Conservation (phyloP, 2,797 vertebrate genomes). For the Mormyrops attenuatus region DNA sequence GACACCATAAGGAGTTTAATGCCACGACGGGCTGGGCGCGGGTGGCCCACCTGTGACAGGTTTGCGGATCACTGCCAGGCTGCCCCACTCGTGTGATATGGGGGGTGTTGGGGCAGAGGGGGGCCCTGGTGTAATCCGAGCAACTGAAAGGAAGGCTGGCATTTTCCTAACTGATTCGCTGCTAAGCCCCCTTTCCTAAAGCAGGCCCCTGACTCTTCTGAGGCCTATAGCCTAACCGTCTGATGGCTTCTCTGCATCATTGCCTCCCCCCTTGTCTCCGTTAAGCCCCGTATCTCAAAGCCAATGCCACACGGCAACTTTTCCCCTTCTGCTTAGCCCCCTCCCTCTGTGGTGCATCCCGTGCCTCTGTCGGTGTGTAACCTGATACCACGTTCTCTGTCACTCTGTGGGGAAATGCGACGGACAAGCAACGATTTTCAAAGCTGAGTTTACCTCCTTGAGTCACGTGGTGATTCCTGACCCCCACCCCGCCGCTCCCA, state of each 20-base stretch:
- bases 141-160: neutral
- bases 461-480: neutral
- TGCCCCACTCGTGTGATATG: neutral
- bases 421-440: neutral
- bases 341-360: neutral
- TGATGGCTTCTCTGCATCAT: neutral
- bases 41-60: conserved; percentile 17
- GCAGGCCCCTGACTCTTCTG: neutral
- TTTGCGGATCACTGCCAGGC: conserved; percentile 13
- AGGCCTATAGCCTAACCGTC: neutral
- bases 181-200: neutral
- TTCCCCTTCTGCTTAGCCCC: neutral
- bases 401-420: neutral
- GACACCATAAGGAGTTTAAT: conserved; percentile 16
- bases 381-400: neutral
- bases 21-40: neutral
- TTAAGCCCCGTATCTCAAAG: neutral
- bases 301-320: neutral
- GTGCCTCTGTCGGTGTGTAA: neutral
- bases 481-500: neutral
- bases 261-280: no score
- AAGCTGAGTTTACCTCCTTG: conserved; percentile 5
- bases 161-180: neutral
- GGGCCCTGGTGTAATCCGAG: conserved; percentile 13
- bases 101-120: conserved; percentile 23